Conservation (phyloP, 2,888 invertebrate species). For the Drosophila fulvimacula region DNA sequence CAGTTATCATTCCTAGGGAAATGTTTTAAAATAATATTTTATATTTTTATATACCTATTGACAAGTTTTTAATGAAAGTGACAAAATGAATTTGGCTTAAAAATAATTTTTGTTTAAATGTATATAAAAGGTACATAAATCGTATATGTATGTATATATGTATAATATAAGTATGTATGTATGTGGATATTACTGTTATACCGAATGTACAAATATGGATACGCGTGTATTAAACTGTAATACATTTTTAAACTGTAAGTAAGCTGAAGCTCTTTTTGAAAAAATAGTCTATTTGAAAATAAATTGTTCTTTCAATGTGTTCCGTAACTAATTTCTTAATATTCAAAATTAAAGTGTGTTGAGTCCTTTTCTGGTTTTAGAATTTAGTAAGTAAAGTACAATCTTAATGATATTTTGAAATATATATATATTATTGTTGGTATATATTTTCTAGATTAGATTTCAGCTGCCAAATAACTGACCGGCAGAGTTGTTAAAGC, state of each 20-base stretch:
- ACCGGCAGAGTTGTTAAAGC: too few species aligned
- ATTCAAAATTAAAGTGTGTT: not conserved
- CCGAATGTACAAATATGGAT: not conserved
- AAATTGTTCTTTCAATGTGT: too few species aligned
- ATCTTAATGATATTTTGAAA: too few species aligned
- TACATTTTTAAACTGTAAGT: too few species aligned
- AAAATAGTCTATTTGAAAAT: too few species aligned
- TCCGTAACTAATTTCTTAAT: not conserved
- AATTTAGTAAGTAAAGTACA: not conserved
- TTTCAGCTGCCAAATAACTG: too few species aligned
- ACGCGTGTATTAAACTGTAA: not conserved
- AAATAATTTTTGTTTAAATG: not conserved
- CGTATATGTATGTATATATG: not conserved
- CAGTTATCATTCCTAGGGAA: not conserved
- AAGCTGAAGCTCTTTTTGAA: too few species aligned
- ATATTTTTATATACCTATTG: not conserved
- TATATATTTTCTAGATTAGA: too few species aligned
- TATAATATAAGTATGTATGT: not conserved
- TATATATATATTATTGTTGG: too few species aligned
- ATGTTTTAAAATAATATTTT: not conserved
- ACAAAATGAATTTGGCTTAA: not conserved
- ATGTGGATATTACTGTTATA: not conserved
- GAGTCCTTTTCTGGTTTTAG: too few species aligned
- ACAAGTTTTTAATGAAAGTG: not conserved
- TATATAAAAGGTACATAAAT: not conserved